Evolutionary conservation across 2,888 invertebrate genomes (phyloP).

Genomic region (Tupiocoris notatus): DNA sequence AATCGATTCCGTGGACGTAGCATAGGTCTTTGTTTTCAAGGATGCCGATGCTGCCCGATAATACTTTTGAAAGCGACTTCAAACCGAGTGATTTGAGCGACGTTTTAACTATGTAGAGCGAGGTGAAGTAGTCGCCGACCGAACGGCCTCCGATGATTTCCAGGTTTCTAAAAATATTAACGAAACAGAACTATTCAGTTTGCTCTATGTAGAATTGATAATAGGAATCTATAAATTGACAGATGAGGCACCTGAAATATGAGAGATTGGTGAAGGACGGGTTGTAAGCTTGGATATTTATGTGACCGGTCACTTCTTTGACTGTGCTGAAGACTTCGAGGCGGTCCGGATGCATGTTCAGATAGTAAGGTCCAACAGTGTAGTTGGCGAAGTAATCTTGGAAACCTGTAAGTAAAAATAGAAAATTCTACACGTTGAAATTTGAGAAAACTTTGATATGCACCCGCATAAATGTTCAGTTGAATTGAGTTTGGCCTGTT

Average conservation of each 20-base stretch:
- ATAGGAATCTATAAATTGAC: background rate
- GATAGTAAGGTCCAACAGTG: constrained; percentile 75
- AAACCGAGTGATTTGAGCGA: constrained; percentile 79
- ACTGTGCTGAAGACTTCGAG: constrained; percentile 88
- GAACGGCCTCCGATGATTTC: constrained; percentile 90
- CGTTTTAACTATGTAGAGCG: constrained; percentile 86
- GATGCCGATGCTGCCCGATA: constrained; percentile 84
- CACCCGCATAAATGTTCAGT: no score
- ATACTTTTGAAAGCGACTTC: constrained; percentile 77
- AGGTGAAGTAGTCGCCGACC: constrained; percentile 81
- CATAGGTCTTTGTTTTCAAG: constrained; percentile 85
- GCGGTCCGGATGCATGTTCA: constrained; percentile 79
- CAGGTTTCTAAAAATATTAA: constrained; percentile 65
- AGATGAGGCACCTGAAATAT: constrained; percentile 71
- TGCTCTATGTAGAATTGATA: no score
- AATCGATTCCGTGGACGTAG: constrained; percentile 80
- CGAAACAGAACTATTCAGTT: background rate
- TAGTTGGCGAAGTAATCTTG: constrained; percentile 79
- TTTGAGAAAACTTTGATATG: no score
- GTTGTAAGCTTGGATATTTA: constrained; percentile 87
- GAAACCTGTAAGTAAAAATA: constrained; percentile 61
- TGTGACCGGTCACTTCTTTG: constrained; percentile 86
- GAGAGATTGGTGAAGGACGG: constrained; percentile 81
- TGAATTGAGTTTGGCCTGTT: no score
- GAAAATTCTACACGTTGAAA: background rate